Conservation (phyloP, 1,140 invertebrate genomes). For the Phocides pigmalion region DNA sequence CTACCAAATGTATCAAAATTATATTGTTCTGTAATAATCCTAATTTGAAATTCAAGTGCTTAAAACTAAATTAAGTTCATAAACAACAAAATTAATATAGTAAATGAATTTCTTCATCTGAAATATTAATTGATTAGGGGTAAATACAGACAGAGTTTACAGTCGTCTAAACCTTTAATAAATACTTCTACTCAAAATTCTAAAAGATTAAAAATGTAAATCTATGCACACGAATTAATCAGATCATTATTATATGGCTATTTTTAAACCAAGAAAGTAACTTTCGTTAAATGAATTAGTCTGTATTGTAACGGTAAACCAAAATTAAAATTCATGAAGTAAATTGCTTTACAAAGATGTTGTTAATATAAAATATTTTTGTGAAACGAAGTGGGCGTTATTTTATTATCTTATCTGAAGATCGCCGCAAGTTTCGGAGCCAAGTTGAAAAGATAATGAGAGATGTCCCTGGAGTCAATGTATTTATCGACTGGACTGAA, state of each 20-base stretch:
- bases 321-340: background rate
- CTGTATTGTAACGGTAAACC: background rate
- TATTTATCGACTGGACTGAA: background rate
- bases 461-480: conserved; percentile 32
- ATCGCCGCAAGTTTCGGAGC: background rate
- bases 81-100: conserved; percentile 7
- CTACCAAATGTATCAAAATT: background rate
- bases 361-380: background rate
- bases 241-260: too few relatives aligned
- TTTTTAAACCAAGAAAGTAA: too few relatives aligned
- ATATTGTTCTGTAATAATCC: background rate
- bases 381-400: background rate
- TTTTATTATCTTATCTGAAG: background rate
- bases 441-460: conserved; percentile 22
- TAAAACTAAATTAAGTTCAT: background rate
- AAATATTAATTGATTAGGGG: background rate
- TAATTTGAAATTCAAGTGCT: conserved; percentile 8
- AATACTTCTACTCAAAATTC: background rate
- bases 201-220: too few relatives aligned
- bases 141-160: too few relatives aligned
- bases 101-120: conserved; percentile 3
- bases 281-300: too few relatives aligned
- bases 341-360: background rate
- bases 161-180: conserved; percentile 4
- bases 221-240: too few relatives aligned